Evolutionary conservation across 2,888 invertebrate species (phyloP).

Genomic region (Volucella inflata): DNA sequence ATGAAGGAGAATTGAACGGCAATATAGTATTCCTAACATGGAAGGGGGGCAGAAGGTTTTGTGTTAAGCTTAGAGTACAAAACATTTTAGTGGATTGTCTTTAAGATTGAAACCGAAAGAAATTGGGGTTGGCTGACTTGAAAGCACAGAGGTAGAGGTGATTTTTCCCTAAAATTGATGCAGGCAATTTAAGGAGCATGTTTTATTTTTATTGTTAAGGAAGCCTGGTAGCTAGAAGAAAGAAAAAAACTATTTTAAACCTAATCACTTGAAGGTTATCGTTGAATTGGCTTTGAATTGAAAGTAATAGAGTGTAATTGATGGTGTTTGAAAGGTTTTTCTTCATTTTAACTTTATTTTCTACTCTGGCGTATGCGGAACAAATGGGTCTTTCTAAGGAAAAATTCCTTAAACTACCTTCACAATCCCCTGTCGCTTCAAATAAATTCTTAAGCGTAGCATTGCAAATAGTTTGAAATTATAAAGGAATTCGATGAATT

Average conservation of each 20-base stretch:
- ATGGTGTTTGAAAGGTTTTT: neutral
- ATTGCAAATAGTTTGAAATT: too few species aligned
- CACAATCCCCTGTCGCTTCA: too few species aligned
- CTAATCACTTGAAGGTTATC: constrained; percentile 29
- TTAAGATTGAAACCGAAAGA: constrained; percentile 49
- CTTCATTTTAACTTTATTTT: neutral
- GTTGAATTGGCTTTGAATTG: neutral
- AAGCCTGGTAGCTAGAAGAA: constrained; percentile 1
- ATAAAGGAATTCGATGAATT: too few species aligned
- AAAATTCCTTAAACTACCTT: neutral
- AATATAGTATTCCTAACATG: constrained; percentile 12
- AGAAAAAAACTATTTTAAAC: constrained; percentile 15
- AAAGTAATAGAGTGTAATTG: neutral
- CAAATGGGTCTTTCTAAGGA: neutral
- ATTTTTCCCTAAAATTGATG: neutral
- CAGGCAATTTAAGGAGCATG: neutral
- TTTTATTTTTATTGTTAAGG: constrained; percentile 1
- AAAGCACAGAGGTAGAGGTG: neutral
- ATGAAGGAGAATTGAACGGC: constrained; percentile 40
- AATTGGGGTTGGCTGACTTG: neutral
- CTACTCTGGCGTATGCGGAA: constrained; percentile 21
- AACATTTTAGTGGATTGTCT: constrained; percentile 43
- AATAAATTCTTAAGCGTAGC: too few species aligned
- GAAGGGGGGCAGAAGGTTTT: neutral
- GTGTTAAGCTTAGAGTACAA: constrained; percentile 29